phyloP scores from a whole-genome alignment of 2,113 vertebrate species.

The Typhlomys cinereus region DNA sequence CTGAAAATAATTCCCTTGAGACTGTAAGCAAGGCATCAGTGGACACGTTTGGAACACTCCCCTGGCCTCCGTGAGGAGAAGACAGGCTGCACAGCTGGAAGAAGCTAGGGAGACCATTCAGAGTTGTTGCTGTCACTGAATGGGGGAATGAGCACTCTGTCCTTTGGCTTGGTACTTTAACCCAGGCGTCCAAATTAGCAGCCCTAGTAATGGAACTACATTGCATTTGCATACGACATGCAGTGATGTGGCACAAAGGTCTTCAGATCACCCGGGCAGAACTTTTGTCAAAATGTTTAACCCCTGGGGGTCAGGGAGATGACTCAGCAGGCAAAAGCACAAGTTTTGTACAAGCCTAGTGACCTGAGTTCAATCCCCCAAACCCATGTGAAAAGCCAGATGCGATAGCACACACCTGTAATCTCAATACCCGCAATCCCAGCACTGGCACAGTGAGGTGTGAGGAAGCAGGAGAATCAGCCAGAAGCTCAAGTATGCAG shows the following conservation, averaged over 20 bases:
- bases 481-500: neutral
- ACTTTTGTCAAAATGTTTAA: neutral
- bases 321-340: neutral
- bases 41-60: neutral
- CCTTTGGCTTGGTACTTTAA: neutral
- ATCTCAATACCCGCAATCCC: neutral
- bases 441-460: neutral
- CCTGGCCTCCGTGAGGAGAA: neutral
- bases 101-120: neutral
- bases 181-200: neutral
- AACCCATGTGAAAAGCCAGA: neutral
- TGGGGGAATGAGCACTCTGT: neutral
- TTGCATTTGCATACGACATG: accelerated
- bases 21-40: neutral
- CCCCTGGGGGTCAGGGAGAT: neutral
- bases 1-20: neutral
- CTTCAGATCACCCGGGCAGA: no score
- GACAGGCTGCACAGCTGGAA: neutral
- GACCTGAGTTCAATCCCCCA: neutral
- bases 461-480: neutral
- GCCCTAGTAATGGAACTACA: accelerated
- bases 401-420: neutral
- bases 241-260: accelerated
- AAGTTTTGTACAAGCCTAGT: neutral
- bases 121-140: neutral